Evolutionary conservation across 2,888 invertebrate species (phyloP), one percentile per base, ranked within the genome.

Genomic region (Steinernema scapterisci): DNA sequence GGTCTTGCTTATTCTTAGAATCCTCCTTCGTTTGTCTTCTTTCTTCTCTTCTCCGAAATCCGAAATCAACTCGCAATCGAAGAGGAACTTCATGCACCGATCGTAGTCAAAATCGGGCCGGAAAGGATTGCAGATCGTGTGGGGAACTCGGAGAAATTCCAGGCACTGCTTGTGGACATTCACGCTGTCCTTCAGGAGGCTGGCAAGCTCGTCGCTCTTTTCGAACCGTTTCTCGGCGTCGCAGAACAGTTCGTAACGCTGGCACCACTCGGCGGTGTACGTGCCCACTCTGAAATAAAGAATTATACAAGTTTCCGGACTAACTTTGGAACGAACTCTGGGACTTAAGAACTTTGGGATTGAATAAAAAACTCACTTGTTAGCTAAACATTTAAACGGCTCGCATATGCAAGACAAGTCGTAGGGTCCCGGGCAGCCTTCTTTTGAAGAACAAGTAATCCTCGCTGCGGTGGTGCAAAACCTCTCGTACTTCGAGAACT

Each of bases 261-360:
- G 83, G 75, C 83, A 83, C 83, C 83, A 83, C n/a, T 79, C 73
- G 1, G 83, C 83, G 7, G 83, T 83, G 44, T 80, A 77, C 45
- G 75, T 79, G 1, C 82, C 82, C 75, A 72, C 75, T 75, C 77
- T 77, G 38, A 46, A 77, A 73, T 44, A n/a, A n/a, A n/a, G n/a
- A n/a, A n/a, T n/a, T n/a, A n/a, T n/a, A n/a, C n/a, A n/a, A n/a
- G n/a, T n/a, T n/a, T n/a, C n/a, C n/a, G n/a, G n/a, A n/a, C n/a
- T n/a, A n/a, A n/a, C n/a, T n/a, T n/a, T n/a, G n/a, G n/a, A n/a
- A n/a, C n/a, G n/a, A n/a, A n/a, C n/a, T n/a, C n/a, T n/a, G n/a
- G n/a, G n/a, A n/a, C n/a, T n/a, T n/a, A n/a, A n/a, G n/a, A n/a
- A n/a, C n/a, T n/a, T n/a, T n/a, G n/a, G n/a, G n/a, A n/a, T n/a